Percentiles rank a stretch among this genome's conserved stretches.
These are phyloP conservation scores for Gryon sp. DNA, from an alignment of 1,140 invertebrate genomes.

Conservation along the genomic window DNA sequence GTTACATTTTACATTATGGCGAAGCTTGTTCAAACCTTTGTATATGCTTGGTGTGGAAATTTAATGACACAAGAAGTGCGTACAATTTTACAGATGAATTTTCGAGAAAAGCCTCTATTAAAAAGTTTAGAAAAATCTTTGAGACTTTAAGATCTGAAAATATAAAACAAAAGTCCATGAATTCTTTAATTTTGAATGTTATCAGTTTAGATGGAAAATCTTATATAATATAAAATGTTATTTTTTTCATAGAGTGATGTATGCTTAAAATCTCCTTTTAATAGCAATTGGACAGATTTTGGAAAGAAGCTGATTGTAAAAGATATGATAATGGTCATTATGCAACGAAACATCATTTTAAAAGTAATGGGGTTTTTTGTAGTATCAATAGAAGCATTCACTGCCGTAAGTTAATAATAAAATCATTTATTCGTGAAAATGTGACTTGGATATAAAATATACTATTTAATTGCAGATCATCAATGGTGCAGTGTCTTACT, in stretches of 20 bases:
- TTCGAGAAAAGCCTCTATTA: no score
- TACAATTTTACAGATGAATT: background rate
- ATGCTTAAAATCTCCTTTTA: slow-evolving; percentile 44
- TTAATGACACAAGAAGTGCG: slow-evolving; percentile 9
- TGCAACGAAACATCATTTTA: slow-evolving; percentile 54
- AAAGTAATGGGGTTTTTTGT: slow-evolving; percentile 51
- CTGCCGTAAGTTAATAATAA: slow-evolving; percentile 45
- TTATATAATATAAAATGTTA: background rate
- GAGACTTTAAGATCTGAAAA: no score
- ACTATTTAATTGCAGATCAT: no score
- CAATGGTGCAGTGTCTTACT: slow-evolving; percentile 3
- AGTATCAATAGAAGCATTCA: slow-evolving; percentile 59
- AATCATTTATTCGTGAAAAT: no score
- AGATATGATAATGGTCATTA: slow-evolving; percentile 51
- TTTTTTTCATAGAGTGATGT: slow-evolving; percentile 39
- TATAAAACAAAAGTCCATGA: no score
- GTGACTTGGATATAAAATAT: no score
- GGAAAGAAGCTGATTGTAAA: slow-evolving; percentile 16
- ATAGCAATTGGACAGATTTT: slow-evolving; percentile 38
- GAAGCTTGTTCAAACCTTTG: slow-evolving; percentile 22
- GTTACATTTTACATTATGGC: no score
- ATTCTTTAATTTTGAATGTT: no score
- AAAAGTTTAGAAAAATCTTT: no score
- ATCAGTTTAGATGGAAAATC: no score
- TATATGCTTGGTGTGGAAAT: slow-evolving; percentile 25